Percentiles rank a stretch among this genome's conserved stretches.
These are phyloP conservation scores for Taphrorychus bicolor DNA, from an alignment of 2,888 invertebrate genomes.

Conservation along the genomic window DNA sequence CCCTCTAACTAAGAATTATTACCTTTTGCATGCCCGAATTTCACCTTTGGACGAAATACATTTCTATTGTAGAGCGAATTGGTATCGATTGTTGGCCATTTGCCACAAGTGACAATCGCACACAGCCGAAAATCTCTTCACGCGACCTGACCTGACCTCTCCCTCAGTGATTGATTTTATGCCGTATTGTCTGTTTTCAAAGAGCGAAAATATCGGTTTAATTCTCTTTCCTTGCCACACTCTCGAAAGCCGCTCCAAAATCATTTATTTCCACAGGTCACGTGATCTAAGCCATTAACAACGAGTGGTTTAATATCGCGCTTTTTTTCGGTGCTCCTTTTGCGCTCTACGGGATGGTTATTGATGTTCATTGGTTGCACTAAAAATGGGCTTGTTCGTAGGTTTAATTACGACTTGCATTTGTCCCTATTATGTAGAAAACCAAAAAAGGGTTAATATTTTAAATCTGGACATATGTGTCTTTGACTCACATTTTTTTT, in stretches of 20 bases:
- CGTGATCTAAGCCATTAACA: background rate
- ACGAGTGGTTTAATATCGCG: too few species aligned
- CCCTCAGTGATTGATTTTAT: slow-evolving; percentile 15
- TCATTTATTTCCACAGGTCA: background rate
- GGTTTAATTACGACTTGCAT: too few species aligned
- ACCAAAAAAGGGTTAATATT: too few species aligned
- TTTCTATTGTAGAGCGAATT: background rate
- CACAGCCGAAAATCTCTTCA: slow-evolving; percentile 3
- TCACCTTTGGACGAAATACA: background rate
- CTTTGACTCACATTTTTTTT: too few species aligned
- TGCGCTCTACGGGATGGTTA: too few species aligned
- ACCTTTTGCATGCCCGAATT: too few species aligned
- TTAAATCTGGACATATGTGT: too few species aligned
- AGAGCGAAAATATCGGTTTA: slow-evolving; percentile 3
- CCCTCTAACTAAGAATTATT: too few species aligned
- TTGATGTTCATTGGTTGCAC: too few species aligned
- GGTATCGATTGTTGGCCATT: slow-evolving; percentile 8
- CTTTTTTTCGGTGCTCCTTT: background rate
- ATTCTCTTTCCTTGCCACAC: slow-evolving; percentile 1
- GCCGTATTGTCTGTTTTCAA: slow-evolving; percentile 10
- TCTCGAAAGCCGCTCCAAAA: background rate
- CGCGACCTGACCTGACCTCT: slow-evolving; percentile 4
- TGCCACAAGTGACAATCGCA: slow-evolving; percentile 9
- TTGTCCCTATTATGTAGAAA: too few species aligned
- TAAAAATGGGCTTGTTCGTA: too few species aligned